Conservation (phyloP, 2,797 vertebrate genomes). For the Phyllotis vaccarum region DNA sequence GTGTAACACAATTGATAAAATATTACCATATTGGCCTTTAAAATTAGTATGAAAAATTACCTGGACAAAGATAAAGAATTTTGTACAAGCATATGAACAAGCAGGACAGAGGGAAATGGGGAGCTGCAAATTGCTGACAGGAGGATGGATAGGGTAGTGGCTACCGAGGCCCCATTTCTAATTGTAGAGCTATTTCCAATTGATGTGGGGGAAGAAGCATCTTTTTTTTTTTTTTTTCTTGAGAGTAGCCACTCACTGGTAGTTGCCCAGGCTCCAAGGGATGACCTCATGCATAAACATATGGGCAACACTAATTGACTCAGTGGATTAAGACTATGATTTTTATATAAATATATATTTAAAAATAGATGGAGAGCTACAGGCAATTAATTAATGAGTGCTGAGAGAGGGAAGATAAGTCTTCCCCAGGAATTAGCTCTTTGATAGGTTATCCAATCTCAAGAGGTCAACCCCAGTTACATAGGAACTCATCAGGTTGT, state of each 20-base stretch:
- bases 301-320: not conserved
- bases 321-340: not conserved
- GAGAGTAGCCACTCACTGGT: not conserved
- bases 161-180: not conserved
- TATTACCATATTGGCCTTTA: conserved; percentile 30
- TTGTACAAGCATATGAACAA: conserved; percentile 1
- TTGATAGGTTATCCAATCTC: not conserved
- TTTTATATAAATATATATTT: not conserved
- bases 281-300: not conserved
- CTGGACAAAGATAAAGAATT: conserved; percentile 35
- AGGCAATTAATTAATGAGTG: not conserved
- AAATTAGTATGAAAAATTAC: conserved; percentile 33
- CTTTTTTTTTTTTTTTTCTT: not conserved
- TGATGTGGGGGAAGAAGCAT: not conserved
- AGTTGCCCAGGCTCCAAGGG: not conserved
- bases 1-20: not conserved
- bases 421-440: not conserved
- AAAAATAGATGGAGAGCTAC: not conserved
- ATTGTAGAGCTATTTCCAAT: not conserved
- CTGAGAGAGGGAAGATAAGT: not conserved
- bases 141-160: not conserved
- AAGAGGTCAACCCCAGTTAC: not conserved
- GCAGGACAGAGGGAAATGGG: not conserved
- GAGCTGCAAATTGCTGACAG: not conserved
- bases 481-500: not conserved